Base-by-base conservation (phyloP, 2,888 invertebrate species). In the Drosophila trichaetosa region DNA sequence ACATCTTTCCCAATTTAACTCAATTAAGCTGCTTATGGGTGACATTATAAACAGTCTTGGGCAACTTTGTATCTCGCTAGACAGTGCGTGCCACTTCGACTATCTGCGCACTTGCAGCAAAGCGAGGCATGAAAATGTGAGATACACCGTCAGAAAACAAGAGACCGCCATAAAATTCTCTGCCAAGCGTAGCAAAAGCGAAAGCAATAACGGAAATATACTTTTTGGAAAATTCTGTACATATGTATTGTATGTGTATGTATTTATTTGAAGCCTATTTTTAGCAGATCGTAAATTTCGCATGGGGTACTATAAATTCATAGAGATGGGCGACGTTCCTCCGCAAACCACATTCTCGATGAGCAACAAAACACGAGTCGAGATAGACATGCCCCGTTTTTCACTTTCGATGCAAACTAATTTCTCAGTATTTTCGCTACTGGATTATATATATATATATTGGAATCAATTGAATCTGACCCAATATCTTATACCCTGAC, bases 1-100 rank as follows among this genome's bases (percentile, higher is more conserved):
- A 87, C 76, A 85, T 78, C 80, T 87, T 56, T 70, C 66, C 75
- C 85, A 86, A 86, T 86, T 86, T 87, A 86, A 86, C 76, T 86
- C 88, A 86, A 86, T 86, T 86, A 86, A 83, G 83, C 69, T 71
- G 58, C 82, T 80, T 68, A 61, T 72, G 80, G 69, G 60, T 66
- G 76, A 49, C 69, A 58, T 46, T 34, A 38, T 38, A 51, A 59
- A 29, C 60, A 34, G 40, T 18, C 52, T 57, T 78, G 64, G 68
- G 73, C 66, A 56, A 67, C 67, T 51, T 58, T 33, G 27, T 48
- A 33, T 33, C 46, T 8, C 8, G 0, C 3, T 46, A 10, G 34
- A 52, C 27, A 70, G 69, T 82, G 80, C 74, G 80, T 82, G 54
- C 40, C 52, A 52, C 40, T 27, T 51, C 8, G 48, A 33, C 46